Conservation (phyloP, 1,140 invertebrate genomes). For the Drosophila pallidifrons region DNA sequence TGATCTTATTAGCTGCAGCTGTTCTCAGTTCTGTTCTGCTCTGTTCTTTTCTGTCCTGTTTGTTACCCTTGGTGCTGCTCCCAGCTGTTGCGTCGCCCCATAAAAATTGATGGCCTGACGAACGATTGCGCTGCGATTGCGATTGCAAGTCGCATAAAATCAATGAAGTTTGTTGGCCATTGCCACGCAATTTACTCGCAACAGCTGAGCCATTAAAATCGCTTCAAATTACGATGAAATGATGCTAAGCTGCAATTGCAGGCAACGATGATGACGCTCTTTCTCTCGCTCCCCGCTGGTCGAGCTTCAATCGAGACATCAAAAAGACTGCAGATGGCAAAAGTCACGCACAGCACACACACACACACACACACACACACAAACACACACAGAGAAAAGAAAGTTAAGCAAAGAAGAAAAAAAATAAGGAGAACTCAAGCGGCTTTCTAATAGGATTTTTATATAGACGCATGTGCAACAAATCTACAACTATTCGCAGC, state of each 20-base stretch:
- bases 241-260: not conserved
- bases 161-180: slow-evolving; percentile 50
- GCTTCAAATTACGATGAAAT: slow-evolving; percentile 12
- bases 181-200: slow-evolving; percentile 59
- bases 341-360: slow-evolving; percentile 1
- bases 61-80: slow-evolving; percentile 18
- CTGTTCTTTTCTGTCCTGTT: slow-evolving; percentile 2
- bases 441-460: slow-evolving; percentile 30
- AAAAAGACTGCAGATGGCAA: slow-evolving; percentile 6
- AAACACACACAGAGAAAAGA: too few relatives aligned
- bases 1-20: slow-evolving; percentile 20
- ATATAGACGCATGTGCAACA: slow-evolving; percentile 27
- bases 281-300: not conserved
- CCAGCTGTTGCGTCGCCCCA: slow-evolving; percentile 52
- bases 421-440: not conserved
- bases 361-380: too few relatives aligned
- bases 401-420: not conserved
- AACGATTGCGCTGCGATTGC: slow-evolving; percentile 54
- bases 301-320: not conserved
- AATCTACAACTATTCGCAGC: slow-evolving; percentile 10
- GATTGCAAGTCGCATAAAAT: slow-evolving; percentile 53
- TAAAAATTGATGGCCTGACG: slow-evolving; percentile 70
- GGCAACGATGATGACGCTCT: not conserved
- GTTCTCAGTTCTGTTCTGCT: not conserved
- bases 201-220: slow-evolving; percentile 46